Conservation (phyloP, 2,113 vertebrate species). For the Oreochromis niloticus region DNA sequence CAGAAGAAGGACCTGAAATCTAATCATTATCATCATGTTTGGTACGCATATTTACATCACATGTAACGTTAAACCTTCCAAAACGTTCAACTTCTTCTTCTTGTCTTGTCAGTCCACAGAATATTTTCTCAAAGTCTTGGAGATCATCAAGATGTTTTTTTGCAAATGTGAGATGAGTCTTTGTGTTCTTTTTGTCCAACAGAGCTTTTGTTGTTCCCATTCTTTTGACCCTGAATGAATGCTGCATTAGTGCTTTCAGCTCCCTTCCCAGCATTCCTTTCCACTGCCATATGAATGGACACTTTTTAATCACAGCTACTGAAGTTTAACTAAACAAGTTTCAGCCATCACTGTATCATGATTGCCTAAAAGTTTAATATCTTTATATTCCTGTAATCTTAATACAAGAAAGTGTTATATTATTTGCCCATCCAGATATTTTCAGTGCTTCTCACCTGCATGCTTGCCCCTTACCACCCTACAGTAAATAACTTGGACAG, state of each 20-base stretch:
- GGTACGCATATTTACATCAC: not conserved
- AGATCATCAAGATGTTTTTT: not conserved
- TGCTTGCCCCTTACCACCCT: not conserved
- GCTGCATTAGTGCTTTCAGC: not conserved
- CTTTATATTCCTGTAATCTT: not conserved
- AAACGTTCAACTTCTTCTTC: not conserved
- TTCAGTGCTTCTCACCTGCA: not conserved
- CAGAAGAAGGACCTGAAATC: not conserved
- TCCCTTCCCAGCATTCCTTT: not conserved
- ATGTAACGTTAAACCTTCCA: not conserved
- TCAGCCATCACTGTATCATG: not conserved
- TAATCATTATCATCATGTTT: not conserved
- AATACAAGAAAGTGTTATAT: not conserved
- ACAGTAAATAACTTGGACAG: not conserved
- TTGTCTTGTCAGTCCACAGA: not conserved
- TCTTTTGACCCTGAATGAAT: fast-evolving
- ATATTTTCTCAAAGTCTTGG: not conserved
- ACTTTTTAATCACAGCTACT: not conserved
- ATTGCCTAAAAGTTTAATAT: too few relatives aligned
- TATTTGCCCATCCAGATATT: not conserved
- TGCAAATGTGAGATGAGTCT: fast-evolving
- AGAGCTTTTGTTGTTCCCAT: not conserved
- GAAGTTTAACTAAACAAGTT: not conserved
- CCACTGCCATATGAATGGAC: not conserved
- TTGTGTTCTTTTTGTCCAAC: not conserved